Base-by-base conservation (phyloP, 2,797 vertebrate species). In the Tapirus indicus region DNA sequence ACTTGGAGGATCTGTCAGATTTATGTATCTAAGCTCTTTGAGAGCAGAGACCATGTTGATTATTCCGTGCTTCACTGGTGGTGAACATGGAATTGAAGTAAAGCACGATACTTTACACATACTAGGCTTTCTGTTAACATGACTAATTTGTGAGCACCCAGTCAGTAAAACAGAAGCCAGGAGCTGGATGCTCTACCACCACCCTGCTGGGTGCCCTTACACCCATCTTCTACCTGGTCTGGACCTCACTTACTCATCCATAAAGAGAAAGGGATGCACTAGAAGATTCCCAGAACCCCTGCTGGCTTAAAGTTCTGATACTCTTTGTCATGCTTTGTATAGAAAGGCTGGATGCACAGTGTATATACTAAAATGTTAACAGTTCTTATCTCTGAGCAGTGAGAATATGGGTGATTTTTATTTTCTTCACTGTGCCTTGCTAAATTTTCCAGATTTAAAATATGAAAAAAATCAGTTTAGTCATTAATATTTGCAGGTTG, bases 391-490 rank as follows among this genome's bases (percentile, higher is more conserved):
- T 74, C 69, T 41, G n/a, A 62, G 25, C 32, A 32, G n/a, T 35
- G 62, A 95, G 23, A 52, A 27, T 10, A 1, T 6, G 62, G 21
- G 60, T 49, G 41, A 27, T n/a, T 78, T 64, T 82, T n/a, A 27
- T 88, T 72, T 38, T 95, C 88, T 83, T 92, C 18, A 47, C 27
- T 47, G 29, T 27, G 7, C 27, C 56, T 49, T 88, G 89, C 80
- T 88, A 41, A 68, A 7, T 80, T 80, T 75, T 88, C 6, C 49
- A 82, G 29, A 79, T 71, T 95, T 96, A 47, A 91, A 91, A 93
- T 49, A n/a, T 56, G n/a, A 68, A 64, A 7, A 14, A 35, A 68
- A 68, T 16, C 4, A 56, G 54, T 66, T 64, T 10, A 58, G 60
- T 68, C 29, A 7, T 49, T 82, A 32, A 9, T 58, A 23, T 44